Conservation (phyloP, 2,113 vertebrate species). For the Ploceus nigricollis region DNA sequence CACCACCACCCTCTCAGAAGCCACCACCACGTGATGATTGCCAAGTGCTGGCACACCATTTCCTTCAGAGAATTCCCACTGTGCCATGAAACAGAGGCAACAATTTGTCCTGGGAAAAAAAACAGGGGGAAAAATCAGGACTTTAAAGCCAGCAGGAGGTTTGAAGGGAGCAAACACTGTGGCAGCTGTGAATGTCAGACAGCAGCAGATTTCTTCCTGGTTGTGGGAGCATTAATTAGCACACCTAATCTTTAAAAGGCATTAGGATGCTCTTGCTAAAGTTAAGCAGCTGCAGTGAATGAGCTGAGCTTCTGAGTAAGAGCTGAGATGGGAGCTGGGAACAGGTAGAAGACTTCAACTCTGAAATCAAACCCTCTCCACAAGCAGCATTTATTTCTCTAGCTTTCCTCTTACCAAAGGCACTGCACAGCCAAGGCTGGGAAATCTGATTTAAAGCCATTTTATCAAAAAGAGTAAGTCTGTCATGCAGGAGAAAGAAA, state of each 20-base stretch:
- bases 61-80: background rate
- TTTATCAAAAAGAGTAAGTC: background rate
- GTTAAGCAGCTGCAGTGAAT: background rate
- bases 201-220: background rate
- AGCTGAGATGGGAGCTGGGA: background rate
- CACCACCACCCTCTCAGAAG: background rate
- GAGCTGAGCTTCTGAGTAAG: background rate
- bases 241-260: background rate
- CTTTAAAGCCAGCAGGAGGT: background rate
- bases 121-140: accelerated
- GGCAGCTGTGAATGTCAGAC: background rate
- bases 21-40: background rate
- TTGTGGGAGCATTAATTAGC: background rate
- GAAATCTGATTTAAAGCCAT: background rate
- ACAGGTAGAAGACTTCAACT: background rate
- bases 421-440: background rate
- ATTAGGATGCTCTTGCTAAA: background rate
- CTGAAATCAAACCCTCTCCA: background rate
- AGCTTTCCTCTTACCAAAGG: background rate
- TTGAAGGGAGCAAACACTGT: background rate
- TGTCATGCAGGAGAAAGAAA: background rate
- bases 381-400: background rate
- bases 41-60: background rate
- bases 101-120: background rate
- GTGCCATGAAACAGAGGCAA: background rate